Evolutionary conservation across 2,888 invertebrate species (phyloP), one percentile per base, ranked within the genome.

Genomic region (Drosophila leonis): DNA sequence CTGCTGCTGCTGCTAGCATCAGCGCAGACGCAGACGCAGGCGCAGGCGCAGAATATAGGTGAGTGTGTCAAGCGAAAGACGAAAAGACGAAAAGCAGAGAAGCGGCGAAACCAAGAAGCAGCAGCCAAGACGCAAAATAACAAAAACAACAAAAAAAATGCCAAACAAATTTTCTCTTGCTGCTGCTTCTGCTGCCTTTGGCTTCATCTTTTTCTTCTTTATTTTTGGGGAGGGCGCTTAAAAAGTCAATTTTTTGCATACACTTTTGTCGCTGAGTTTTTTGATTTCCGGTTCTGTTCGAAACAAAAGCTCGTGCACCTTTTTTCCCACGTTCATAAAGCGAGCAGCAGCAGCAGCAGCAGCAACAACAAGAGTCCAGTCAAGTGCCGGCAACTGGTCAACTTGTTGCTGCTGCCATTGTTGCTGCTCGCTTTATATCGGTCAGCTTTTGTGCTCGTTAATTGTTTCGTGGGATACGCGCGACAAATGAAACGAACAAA

Each of bases 21-120:
- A 75, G 66, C 75, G 69, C 76, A 60, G 57, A 44, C 64, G 42
- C 66, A 66, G 55, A 55, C 79, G 46, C 90, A 54, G 54, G 54
- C 54, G 18, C 55, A 90, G 90, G 92, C 92, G 80, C 92, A 92
- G 88, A 92, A 92, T 91, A 91, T 92, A 91, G 92, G 92, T 91
- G 90, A 92, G 91, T 91, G 82, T 90, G 90, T 90, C 91, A 88
- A 82, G 84, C 83, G 65, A 78, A 62, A 71, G 63, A 67, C 44
- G 33, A 49, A 65, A 35, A 46, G 57, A 12, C 13, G 35, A 44
- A 78, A 62, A 66, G 63, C 15, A 10, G 35, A 46, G 18, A 37
- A 52, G 44, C 57, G 6, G 48, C 27, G 41, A 18, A 12, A 49
- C 48, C 31, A 12, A 49, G 48, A 49, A 33, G 44, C 33, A 35